phyloP scores from a whole-genome alignment of 2,113 vertebrate species.

The Entomyzon cyanotis region DNA sequence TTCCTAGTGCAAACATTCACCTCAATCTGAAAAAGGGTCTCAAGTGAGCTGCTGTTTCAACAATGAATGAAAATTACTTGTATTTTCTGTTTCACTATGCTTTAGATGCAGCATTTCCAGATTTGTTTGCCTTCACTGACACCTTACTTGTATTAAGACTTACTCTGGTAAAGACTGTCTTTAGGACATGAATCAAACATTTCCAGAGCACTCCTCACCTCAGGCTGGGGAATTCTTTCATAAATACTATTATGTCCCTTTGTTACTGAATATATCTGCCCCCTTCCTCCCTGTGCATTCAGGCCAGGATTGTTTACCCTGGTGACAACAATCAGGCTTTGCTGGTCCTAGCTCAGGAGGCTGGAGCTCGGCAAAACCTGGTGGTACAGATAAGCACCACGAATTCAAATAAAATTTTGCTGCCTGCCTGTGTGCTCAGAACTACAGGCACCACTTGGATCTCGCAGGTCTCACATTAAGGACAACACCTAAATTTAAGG shows the following conservation, averaged over 20 bases:
- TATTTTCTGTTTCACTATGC: neutral
- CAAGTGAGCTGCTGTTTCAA: neutral
- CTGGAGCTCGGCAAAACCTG: neutral
- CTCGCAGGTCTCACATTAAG: neutral
- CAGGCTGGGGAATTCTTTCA: neutral
- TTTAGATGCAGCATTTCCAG: neutral
- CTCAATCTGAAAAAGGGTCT: neutral
- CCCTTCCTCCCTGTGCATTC: neutral
- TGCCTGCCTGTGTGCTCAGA: neutral
- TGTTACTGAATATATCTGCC: neutral
- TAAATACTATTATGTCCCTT: neutral
- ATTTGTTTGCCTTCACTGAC: neutral
- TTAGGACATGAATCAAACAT: neutral
- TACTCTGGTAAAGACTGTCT: neutral
- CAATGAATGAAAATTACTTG: neutral
- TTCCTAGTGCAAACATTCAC: neutral
- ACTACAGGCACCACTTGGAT: neutral
- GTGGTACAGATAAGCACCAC: neutral
- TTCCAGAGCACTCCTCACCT: neutral
- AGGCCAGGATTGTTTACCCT: neutral
- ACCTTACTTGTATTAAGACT: neutral
- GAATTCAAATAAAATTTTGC: neutral
- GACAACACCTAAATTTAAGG: accelerated
- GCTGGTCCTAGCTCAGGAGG: neutral
- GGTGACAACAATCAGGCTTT: neutral